Percentiles rank a stretch among this genome's conserved stretches.
These are phyloP conservation scores for Eilema sororculum DNA, from an alignment of 2,888 invertebrate species.

Conservation along the genomic window DNA sequence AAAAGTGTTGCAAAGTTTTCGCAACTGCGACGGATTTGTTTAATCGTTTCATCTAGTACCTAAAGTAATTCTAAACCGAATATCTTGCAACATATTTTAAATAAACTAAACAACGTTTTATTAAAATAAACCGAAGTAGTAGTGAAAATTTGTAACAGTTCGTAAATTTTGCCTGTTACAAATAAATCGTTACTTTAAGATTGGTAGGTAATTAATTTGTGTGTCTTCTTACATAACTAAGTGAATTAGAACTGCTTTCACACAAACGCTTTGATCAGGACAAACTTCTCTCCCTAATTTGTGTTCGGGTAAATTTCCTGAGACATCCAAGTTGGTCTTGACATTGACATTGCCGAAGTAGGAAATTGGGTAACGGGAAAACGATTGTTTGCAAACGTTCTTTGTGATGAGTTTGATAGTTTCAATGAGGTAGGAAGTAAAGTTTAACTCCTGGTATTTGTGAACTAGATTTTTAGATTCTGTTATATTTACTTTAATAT, in stretches of 20 bases:
- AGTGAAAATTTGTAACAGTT: conserved; percentile 4
- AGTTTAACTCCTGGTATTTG: conserved; percentile 8
- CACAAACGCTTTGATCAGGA: conserved; percentile 47
- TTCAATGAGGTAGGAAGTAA: conserved; percentile 27
- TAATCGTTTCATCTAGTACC: conserved; percentile 14
- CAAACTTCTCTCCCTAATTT: conserved; percentile 40
- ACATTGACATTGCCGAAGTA: conserved; percentile 52
- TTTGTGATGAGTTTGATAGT: conserved; percentile 25
- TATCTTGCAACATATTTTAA: conserved; percentile 11
- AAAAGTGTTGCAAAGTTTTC: conserved; percentile 36
- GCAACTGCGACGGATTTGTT: conserved; percentile 28
- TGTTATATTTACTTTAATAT: no score
- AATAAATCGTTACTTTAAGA: not conserved
- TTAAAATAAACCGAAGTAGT: not conserved
- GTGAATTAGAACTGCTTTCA: conserved; percentile 43
- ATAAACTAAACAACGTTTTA: not conserved
- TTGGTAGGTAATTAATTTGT: not conserved
- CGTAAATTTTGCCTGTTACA: conserved; percentile 6
- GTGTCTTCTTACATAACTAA: conserved; percentile 24
- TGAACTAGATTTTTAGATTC: no score
- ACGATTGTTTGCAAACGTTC: conserved; percentile 31
- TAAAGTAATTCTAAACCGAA: conserved; percentile 16
- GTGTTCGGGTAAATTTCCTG: conserved; percentile 42
- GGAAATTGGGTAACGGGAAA: conserved; percentile 39
- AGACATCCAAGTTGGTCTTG: conserved; percentile 37